Base-by-base conservation (phyloP, 2,888 invertebrate species). In the Dione juno region DNA sequence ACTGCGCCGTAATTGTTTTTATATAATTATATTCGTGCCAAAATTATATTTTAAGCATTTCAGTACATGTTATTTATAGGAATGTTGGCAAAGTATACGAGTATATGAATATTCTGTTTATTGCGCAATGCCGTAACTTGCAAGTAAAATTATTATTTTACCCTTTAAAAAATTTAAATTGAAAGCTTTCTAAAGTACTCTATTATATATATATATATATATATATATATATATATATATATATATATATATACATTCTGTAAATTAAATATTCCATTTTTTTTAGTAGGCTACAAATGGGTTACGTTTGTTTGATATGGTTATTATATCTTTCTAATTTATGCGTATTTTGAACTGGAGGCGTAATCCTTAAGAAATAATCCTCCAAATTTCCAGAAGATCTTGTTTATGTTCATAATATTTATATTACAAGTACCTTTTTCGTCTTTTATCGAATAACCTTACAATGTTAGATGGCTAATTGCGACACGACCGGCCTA, bases 401-500 rank as follows among this genome's bases (percentile, higher is more conserved):
- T 64, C 1, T 64, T 50, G 7, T 61, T 50, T 19, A 50, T 19
- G 35, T 21, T 28, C 43, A 61, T 13, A 16, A 57, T 41, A 59
- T 59, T 28, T 43, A 63, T 37, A 50, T 19, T n/a, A 40, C 14
- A 11, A 21, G 16, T 21, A 61, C 9, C 14, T 45, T 16, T 13
- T 64, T 48, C 35, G 14, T 37, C 1, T 13, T 19, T 64, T 64
- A 50, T 64, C 37, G 1, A 37, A 40, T 64, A 50, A 64, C 50
- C 64, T 64, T 64, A 64, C 35, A 50, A 37, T 64, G 16, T 50
- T 50, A 37, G 28, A 37, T 48, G 48, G 8, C 48, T 37, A 64
- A 64, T 64, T 64, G 64, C 19, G 10, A 19, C 37, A 37, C 50
- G 37, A 16, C 37, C 35, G 64, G 14, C 64, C 64, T 64, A 64